phyloP scores from a whole-genome alignment of 2,113 vertebrate genomes.

The Epinephelus moara region DNA sequence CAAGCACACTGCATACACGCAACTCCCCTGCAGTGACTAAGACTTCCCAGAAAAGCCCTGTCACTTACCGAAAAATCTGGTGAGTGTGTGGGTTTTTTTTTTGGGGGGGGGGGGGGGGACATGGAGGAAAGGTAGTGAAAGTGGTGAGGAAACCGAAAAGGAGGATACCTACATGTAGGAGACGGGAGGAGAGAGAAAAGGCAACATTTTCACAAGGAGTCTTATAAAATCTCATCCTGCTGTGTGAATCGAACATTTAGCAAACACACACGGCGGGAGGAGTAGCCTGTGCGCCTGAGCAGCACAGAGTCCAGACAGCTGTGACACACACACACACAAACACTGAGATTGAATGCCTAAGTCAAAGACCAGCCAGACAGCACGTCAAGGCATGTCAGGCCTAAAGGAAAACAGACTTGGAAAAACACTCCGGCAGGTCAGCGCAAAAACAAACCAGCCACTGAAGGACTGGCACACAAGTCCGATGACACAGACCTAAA shows the following conservation, averaged over 20 bases:
- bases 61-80: conserved; percentile 7
- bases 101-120: not conserved
- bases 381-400: conserved; percentile 62
- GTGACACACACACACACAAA: conserved; percentile 25
- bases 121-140: not conserved
- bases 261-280: conserved; percentile 55
- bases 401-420: conserved; percentile 46
- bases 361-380: conserved; percentile 52
- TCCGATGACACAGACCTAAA: conserved; percentile 6
- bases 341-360: conserved; percentile 35
- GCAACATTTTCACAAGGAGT: not conserved
- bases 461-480: not conserved
- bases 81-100: not conserved
- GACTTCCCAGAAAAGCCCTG: conserved; percentile 13
- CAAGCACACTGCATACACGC: conserved; percentile 1
- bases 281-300: conserved; percentile 28
- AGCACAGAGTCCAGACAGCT: conserved; percentile 48
- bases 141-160: not conserved
- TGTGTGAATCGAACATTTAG: conserved; percentile 32
- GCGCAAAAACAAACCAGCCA: conserved; percentile 40
- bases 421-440: conserved; percentile 53
- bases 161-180: not conserved
- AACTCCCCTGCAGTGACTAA: conserved; percentile 43
- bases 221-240: conserved; percentile 21
- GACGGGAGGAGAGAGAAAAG: conserved; percentile 6